Evolutionary conservation across 2,888 invertebrate genomes (phyloP), one percentile per base, ranked within the genome.

Genomic region (Sinopyrophorus schimmeli): DNA sequence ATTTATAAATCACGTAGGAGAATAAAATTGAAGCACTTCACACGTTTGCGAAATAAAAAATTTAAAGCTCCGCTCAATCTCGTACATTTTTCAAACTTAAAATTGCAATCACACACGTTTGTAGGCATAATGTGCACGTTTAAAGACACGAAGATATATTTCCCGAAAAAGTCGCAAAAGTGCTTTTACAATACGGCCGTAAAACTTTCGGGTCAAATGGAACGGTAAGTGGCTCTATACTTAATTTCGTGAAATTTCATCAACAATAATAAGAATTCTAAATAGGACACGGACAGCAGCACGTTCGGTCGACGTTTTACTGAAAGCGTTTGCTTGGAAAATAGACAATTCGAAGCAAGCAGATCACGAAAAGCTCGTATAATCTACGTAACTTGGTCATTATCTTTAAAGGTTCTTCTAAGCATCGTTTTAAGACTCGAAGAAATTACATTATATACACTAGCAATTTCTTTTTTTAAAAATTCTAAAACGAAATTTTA

Each of bases 211-310:
- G 32, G 32, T 11, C 32, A 32, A 32, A 32, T 32, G 20, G 18
- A 20, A 32, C n/a, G n/a, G n/a, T n/a, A 20, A 32, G 12, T 32
- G 6, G 32, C 38, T 38, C 26, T 27, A 27, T 24, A 39, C 39
- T 17, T 18, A 39, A 39, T 39, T 39, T 39, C 38, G 38, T 38
- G 39, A 39, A 39, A 39, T 39, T 39, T 39, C 39, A 39, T 39
- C 39, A 39, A 39, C 39, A 39, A 20, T 39, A 39, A 27, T 27
- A 39, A 39, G 27, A 27, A 18, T 39, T 39, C 39, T 28, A 39
- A 39, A 39, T 39, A 39, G 27, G 12, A 27, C 28, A 28, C 27
- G 39, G 24, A n/a, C n/a, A n/a, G 30, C 20, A 16, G 31, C 41
- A 31, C 41, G 30, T 41, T 41, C 20, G 26, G 26, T 38, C 14